Evolutionary conservation across 2,888 invertebrate genomes (phyloP).

Genomic region (Drosophila mulleri): DNA sequence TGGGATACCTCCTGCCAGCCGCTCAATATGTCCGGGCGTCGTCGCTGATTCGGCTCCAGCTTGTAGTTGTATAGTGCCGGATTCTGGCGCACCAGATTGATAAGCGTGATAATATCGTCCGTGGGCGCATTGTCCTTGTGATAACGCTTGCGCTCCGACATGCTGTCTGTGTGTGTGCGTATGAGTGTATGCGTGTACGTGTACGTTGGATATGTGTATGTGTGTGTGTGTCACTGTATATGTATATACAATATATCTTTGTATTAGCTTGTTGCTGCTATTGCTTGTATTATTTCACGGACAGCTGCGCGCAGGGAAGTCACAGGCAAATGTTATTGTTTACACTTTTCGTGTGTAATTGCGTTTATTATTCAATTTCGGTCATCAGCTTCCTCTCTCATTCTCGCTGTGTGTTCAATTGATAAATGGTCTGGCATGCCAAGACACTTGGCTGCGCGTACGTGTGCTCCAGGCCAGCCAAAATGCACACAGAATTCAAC

Average conservation of each 20-base stretch:
- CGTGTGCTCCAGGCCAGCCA: slow-evolving; percentile 46
- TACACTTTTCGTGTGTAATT: slow-evolving; percentile 11
- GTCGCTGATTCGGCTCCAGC: slow-evolving; percentile 78
- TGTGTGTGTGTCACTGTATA: slow-evolving; percentile 10
- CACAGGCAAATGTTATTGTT: slow-evolving; percentile 37
- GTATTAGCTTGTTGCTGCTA: slow-evolving; percentile 36
- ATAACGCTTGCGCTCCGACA: slow-evolving; percentile 87
- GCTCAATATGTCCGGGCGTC: slow-evolving; percentile 79
- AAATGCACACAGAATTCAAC: slow-evolving; percentile 29
- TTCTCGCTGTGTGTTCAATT: slow-evolving; percentile 9
- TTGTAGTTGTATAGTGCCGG: slow-evolving; percentile 84
- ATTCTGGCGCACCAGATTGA: slow-evolving; percentile 82
- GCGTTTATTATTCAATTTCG: slow-evolving; percentile 30
- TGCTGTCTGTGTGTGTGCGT: slow-evolving; percentile 87
- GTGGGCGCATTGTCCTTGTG: slow-evolving; percentile 82
- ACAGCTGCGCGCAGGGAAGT: background rate
- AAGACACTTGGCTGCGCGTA: slow-evolving; percentile 88
- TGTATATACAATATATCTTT: slow-evolving; percentile 4
- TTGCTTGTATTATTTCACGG: background rate
- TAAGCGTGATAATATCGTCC: slow-evolving; percentile 82
- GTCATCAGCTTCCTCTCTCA: slow-evolving; percentile 27
- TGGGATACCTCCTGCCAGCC: slow-evolving; percentile 82
- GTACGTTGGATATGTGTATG: slow-evolving; percentile 2
- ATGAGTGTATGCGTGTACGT: background rate
- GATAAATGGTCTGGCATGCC: slow-evolving; percentile 16